Evolutionary conservation across 2,888 invertebrate genomes (phyloP).

Genomic region (Orgyia antiqua): DNA sequence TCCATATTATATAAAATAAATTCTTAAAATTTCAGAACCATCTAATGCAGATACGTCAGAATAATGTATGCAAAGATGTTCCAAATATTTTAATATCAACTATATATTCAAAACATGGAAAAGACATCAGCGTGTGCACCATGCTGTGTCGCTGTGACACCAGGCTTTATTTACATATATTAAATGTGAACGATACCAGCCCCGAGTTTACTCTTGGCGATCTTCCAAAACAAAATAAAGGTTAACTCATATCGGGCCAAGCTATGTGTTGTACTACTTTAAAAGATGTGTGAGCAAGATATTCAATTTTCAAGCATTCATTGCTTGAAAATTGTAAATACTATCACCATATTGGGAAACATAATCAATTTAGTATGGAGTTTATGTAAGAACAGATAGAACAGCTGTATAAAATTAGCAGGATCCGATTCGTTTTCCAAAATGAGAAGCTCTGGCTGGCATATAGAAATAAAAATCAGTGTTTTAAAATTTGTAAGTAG

Average conservation of each 20-base stretch:
- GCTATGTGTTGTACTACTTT: background rate
- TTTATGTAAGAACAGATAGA: too few species aligned
- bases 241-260: conserved; percentile 4
- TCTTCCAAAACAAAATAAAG: conserved; percentile 19
- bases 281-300: too few species aligned
- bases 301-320: too few species aligned
- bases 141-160: conserved; percentile 12
- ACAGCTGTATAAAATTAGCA: too few species aligned
- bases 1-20: too few species aligned
- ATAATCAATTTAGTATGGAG: too few species aligned
- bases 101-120: conserved; percentile 13
- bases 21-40: background rate
- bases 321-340: too few species aligned
- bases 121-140: conserved; percentile 12
- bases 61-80: background rate
- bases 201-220: conserved; percentile 15
- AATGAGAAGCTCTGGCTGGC: too few species aligned
- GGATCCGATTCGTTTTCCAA: too few species aligned
- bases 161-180: conserved; percentile 26
- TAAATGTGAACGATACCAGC: conserved; percentile 20
- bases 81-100: conserved; percentile 1
- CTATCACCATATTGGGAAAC: too few species aligned
- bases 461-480: too few species aligned
- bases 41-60: background rate
- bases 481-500: too few species aligned